Evolutionary conservation across 2,797 vertebrate genomes (phyloP).

Genomic region (Cyprinodon diabolis): DNA sequence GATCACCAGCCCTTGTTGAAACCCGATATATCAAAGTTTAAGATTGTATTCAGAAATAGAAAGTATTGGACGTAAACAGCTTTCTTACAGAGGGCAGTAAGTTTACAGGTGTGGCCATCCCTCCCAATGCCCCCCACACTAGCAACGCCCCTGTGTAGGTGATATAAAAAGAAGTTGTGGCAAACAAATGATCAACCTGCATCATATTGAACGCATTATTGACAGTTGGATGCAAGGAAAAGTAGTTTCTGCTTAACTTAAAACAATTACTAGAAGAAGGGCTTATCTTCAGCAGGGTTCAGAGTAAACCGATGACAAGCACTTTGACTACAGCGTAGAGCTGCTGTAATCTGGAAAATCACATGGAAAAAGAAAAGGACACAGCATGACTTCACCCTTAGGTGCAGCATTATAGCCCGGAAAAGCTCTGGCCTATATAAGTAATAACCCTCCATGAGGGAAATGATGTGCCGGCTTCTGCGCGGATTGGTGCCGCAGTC

Average conservation of each 20-base stretch:
- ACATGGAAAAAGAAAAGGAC: slow-evolving; percentile 36
- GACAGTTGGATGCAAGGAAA: slow-evolving; percentile 13
- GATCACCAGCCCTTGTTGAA: neutral
- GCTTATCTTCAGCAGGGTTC: slow-evolving; percentile 36
- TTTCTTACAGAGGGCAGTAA: neutral
- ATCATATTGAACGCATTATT: slow-evolving; percentile 38
- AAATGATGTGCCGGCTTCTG: slow-evolving; percentile 25
- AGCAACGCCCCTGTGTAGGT: neutral
- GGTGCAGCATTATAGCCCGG: slow-evolving; percentile 61
- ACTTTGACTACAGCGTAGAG: slow-evolving; percentile 14
- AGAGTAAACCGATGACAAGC: slow-evolving; percentile 31
- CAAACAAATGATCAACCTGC: slow-evolving; percentile 17
- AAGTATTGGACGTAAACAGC: no score
- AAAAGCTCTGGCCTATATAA: slow-evolving; percentile 30
- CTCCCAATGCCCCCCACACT: neutral
- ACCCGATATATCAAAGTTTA: neutral
- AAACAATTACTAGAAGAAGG: slow-evolving; percentile 3
- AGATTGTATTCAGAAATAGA: neutral
- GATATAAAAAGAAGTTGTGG: slow-evolving; percentile 1
- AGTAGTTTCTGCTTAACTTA: slow-evolving; percentile 13
- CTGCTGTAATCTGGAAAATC: slow-evolving; percentile 42
- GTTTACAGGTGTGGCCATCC: neutral
- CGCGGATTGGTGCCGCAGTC: slow-evolving; percentile 58
- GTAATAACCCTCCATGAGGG: neutral
- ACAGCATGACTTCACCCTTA: neutral